Evolutionary conservation across 1,140 invertebrate genomes (phyloP), one percentile per base, ranked within the genome.

Genomic region (Chymomyza costata): DNA sequence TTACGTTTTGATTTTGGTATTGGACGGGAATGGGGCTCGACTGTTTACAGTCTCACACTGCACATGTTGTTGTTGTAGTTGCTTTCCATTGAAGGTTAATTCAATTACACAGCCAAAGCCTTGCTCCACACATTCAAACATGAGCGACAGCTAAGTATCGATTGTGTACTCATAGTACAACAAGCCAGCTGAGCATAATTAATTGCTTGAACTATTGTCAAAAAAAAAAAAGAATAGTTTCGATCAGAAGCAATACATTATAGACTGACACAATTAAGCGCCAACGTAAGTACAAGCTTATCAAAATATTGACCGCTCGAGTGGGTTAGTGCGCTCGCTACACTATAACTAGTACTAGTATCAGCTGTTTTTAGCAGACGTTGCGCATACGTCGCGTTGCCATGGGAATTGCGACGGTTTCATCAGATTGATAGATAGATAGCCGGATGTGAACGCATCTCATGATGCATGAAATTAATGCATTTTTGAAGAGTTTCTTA

Each of bases 41-140:
- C 48, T 34, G 21, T 21, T 51, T 39, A 7, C 25, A 30, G 30
- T 16, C 18, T 46, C 41, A 37, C n/a, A n/a, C n/a, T n/a, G n/a
- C n/a, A n/a, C n/a, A n/a, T 28, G 56, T 58, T 69, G 47, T 65
- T 58, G 53, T 32, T 28, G 51, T 69, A 63, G 43, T 59, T 58
- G 41, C 52, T 46, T 3, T 58, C 28, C 59, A 59, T 31, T 53
- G 62, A 78, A 76, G 71, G 71, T 76, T 76, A 76, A 76, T 78
- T 78, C 54, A 76, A 76, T 76, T 76, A 76, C 70, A 64, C 48
- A 50, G n/a, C n/a, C n/a, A n/a, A n/a, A 44, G 39, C 15, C 37
- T n/a, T 55, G 38, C 35, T 32, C 63, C 15, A 49, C 37, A 40
- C 52, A 38, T 66, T 56, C 63, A 50, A 59, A 44, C 34, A 16